Evolutionary conservation across 2,797 vertebrate genomes (phyloP).

Genomic region (Anguilla pacifica): DNA sequence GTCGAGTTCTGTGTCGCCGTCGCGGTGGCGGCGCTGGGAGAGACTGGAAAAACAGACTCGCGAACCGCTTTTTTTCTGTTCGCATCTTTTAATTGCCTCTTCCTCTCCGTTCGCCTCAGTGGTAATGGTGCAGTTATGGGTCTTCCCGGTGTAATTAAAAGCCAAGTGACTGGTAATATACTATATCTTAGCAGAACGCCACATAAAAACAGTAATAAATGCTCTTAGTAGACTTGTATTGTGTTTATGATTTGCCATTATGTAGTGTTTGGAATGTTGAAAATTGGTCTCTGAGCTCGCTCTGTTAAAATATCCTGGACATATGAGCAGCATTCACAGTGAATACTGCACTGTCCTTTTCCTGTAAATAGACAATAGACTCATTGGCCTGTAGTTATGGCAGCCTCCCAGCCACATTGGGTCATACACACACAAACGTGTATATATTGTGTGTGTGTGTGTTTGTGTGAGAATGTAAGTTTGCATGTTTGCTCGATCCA

Average conservation of each 20-base stretch:
- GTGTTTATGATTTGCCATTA: no score
- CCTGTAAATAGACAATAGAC: no score
- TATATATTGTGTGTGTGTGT: neutral
- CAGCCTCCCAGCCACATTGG: no score
- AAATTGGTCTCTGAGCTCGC: no score
- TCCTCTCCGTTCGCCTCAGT: neutral
- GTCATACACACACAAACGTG: no score
- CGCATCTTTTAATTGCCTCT: neutral
- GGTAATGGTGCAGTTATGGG: neutral
- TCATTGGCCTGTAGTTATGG: no score
- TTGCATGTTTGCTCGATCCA: no score
- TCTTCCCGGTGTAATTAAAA: neutral
- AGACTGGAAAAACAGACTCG: neutral
- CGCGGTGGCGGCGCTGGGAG: neutral
- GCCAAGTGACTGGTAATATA: neutral
- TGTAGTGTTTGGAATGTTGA: no score
- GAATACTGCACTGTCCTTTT: no score
- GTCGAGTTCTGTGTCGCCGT: neutral
- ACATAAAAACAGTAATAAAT: neutral
- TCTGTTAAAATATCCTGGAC: no score
- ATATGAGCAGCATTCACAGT: no score
- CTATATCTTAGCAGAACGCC: neutral
- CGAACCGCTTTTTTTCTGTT: neutral
- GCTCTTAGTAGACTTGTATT: neutral
- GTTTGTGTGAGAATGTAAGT: neutral